Conservation (phyloP, 2,888 invertebrate species). For the Leucoma salicis region DNA sequence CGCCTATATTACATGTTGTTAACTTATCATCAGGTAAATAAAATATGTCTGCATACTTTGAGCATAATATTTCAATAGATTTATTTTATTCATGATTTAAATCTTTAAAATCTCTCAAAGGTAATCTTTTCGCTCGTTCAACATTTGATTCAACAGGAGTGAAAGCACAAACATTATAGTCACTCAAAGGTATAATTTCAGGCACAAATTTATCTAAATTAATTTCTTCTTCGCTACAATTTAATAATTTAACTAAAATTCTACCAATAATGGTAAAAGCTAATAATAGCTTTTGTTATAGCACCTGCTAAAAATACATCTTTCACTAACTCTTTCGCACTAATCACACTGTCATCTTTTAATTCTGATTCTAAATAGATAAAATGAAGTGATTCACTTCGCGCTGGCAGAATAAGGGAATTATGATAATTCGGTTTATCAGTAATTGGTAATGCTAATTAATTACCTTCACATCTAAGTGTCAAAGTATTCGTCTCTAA, state of each 20-base stretch:
- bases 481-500: background rate
- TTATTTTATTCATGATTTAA: background rate
- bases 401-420: background rate
- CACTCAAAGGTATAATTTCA: background rate
- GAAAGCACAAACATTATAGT: background rate
- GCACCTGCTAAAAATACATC: background rate
- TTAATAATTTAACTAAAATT: background rate
- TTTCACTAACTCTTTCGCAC: background rate
- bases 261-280: too few relatives aligned
- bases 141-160: background rate
- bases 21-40: constrained; percentile 1
- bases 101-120: background rate
- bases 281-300: background rate
- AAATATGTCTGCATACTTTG: constrained; percentile 2
- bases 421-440: background rate
- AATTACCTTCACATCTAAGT: background rate
- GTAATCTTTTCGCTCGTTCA: background rate
- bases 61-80: background rate
- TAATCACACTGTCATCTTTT: background rate
- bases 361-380: background rate
- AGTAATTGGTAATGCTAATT: background rate
- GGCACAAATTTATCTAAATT: background rate
- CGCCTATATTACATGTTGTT: background rate
- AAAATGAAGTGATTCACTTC: constrained; percentile 1
- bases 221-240: background rate